A percentile compares a stretch with the other conserved stretches of the same genome.
Conservation (phyloP, 1,140 invertebrate genomes). For the Tachypleus tridentatus region DNA sequence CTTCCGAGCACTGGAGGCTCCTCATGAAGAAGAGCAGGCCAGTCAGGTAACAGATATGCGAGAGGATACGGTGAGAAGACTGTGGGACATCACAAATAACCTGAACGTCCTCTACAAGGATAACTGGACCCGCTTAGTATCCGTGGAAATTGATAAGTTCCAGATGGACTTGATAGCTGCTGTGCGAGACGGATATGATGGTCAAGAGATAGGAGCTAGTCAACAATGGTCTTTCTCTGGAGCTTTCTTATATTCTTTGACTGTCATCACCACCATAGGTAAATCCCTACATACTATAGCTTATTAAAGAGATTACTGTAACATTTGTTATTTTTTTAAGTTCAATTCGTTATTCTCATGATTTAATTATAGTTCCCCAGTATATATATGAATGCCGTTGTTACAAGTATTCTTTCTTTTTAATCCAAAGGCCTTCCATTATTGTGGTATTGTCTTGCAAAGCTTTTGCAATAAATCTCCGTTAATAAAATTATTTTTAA, state of each 20-base stretch:
- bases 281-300: conserved; percentile 35
- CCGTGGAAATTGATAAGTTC: conserved; percentile 61
- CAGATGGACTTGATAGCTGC: conserved; percentile 67
- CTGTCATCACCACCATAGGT: conserved; percentile 93
- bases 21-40: conserved; percentile 47
- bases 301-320: too few relatives aligned
- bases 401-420: too few relatives aligned
- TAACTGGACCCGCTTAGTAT: conserved; percentile 61
- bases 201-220: conserved; percentile 45
- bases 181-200: conserved; percentile 64
- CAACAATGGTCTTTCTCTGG: conserved; percentile 68
- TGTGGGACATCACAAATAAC: conserved; percentile 89
- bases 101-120: conserved; percentile 87
- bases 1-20: conserved; percentile 76
- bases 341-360: too few relatives aligned
- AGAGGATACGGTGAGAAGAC: conserved; percentile 34
- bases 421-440: too few relatives aligned
- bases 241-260: conserved; percentile 83
- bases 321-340: too few relatives aligned
- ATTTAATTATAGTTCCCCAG: too few relatives aligned
- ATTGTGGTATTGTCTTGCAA: too few relatives aligned
- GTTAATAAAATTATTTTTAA: too few relatives aligned
- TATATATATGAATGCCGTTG: too few relatives aligned
- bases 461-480: too few relatives aligned
- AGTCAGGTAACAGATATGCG: conserved; percentile 29